Conservation (phyloP, 2,888 invertebrate species). For the Rhingia rostrata region DNA sequence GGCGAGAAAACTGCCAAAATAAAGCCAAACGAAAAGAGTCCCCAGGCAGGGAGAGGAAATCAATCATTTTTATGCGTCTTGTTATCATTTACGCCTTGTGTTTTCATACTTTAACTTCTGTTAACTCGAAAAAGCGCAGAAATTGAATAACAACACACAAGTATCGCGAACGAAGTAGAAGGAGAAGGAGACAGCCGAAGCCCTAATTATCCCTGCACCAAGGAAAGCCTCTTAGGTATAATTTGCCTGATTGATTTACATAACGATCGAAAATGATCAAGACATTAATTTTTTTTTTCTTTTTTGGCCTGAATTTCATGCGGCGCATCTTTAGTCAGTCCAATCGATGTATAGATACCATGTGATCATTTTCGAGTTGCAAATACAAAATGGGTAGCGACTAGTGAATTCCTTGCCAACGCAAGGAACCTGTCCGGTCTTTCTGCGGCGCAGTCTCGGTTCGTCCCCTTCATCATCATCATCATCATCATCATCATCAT, state of each 20-base stretch:
- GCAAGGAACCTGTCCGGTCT: constrained; percentile 26
- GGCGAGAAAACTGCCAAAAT: no score
- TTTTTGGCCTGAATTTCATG: constrained; percentile 79
- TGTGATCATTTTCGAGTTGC: constrained; percentile 17
- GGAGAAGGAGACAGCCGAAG: constrained; percentile 23
- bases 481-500: constrained; percentile 48
- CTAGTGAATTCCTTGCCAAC: constrained; percentile 24
- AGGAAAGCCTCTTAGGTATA: constrained; percentile 82
- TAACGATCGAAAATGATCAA: constrained; percentile 83
- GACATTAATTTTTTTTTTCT: constrained; percentile 82
- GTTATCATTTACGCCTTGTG: constrained; percentile 75
- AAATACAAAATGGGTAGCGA: constrained; percentile 49
- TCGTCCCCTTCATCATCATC: constrained; percentile 57
- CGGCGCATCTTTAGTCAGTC: constrained; percentile 12
- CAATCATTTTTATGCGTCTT: constrained; percentile 82
- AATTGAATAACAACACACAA: constrained; percentile 45
- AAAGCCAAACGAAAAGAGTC: no score
- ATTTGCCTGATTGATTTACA: constrained; percentile 83
- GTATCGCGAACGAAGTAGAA: constrained; percentile 11
- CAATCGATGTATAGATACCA: not conserved
- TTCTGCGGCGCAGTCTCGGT: constrained; percentile 11
- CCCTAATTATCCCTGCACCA: constrained; percentile 60
- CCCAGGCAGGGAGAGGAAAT: constrained; percentile 69
- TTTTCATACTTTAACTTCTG: not conserved
- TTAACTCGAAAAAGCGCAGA: not conserved